A percentile compares a stretch with the other conserved stretches of the same genome.
Evolutionary conservation across 2,113 vertebrate species (phyloP).

Genomic region (Nymphicus hollandicus): DNA sequence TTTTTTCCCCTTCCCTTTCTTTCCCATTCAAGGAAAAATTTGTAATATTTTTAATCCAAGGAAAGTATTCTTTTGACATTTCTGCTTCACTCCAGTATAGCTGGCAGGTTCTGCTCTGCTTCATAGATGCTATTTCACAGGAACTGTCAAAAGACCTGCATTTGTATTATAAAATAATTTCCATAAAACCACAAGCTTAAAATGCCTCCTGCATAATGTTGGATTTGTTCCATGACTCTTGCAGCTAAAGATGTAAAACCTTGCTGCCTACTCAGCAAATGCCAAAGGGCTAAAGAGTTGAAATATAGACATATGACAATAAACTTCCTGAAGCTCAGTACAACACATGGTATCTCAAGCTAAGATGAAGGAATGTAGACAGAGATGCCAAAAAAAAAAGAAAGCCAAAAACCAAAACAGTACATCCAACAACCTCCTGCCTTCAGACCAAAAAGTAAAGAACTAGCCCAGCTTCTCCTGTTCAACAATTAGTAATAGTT

Average conservation of each 20-base stretch:
- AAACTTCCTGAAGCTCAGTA: background rate
- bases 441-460: background rate
- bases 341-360: background rate
- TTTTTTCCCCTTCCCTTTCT: background rate
- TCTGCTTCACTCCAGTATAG: background rate
- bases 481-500: background rate
- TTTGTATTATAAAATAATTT: background rate
- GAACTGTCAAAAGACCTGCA: background rate
- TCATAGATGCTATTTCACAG: background rate
- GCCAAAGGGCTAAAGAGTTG: background rate
- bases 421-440: background rate
- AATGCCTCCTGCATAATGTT: background rate
- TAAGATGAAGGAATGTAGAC: background rate
- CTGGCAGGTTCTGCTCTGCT: background rate
- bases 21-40: background rate
- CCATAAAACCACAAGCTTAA: background rate
- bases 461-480: background rate
- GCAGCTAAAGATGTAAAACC: background rate
- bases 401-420: background rate
- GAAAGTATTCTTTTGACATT: background rate
- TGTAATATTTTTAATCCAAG: background rate
- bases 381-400: background rate
- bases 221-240: background rate
- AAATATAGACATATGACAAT: background rate
- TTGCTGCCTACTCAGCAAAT: background rate